Base-by-base conservation (phyloP, 2,113 vertebrate genomes). In the Boleophthalmus pectinirostris region DNA sequence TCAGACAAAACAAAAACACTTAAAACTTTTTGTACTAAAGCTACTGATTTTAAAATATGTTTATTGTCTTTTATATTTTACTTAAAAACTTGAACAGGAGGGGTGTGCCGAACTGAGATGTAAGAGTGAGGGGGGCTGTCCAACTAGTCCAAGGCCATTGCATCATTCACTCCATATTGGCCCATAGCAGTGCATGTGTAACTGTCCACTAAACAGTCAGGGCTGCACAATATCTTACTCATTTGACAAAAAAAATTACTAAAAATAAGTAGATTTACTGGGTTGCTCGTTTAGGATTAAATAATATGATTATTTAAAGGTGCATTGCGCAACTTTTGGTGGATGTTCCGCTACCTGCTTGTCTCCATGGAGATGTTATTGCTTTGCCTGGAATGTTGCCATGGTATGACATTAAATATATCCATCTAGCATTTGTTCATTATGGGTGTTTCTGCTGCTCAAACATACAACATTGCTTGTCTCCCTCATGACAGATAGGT, bases 1-100 rank as follows among this genome's bases (percentile, higher is more conserved):
- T 89, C 90, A 81, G 91, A 92, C 92, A 93, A 86, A 87, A 90
- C 82, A 81, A 84, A 91, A 89, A 91, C 86, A 90, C 92, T 88
- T 92, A 90, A 92, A 92, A 93, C 87, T 87, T 92, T 58, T 87
- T 70, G 91, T 95, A 92, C 91, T 93, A 93, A 95, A 95, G 93
- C 90, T 91, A 93, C 90, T 87, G 88, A 92, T 82, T 92, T 93
- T 84, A 93, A 93, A 92, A 93, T 92, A 91, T 91, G 85, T 89
- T 86, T 88, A 75, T 86, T 82, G 71, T 85, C 72, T 86, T 80
- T 88, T 87, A 69, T 72, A 84, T 83, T 88, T 89, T 73, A 86
- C 79, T 87, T 89, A 89, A 91, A 91, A 89, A 84, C 72, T 18
- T 11, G 72, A 79, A 77, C 54, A 79, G 49, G 20, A 24, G 76